Percentiles rank a stretch among this genome's conserved stretches.
Conservation (phyloP, 92 coral and sea anemone genomes). For the Parazoanthus atlanticus region DNA sequence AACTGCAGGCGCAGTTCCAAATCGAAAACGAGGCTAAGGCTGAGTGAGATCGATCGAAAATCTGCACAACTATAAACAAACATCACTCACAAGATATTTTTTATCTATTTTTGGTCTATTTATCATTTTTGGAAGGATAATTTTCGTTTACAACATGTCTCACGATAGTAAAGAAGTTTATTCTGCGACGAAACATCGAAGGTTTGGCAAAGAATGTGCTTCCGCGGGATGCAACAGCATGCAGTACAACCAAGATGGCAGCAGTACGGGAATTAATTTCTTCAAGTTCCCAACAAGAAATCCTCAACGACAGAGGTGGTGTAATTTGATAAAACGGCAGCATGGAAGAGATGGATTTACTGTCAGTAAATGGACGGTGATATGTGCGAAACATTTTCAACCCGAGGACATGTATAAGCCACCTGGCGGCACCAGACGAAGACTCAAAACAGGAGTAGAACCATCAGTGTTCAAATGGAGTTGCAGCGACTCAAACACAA, state of each 20-base stretch:
- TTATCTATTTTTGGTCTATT: neutral
- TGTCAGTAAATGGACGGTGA: conserved; percentile 32
- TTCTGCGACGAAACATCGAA: neutral
- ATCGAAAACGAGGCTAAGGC: no score
- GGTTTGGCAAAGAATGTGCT: neutral
- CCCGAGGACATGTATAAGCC: conserved; percentile 36
- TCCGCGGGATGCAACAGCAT: conserved; percentile 1
- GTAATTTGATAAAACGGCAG: conserved; percentile 18
- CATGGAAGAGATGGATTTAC: conserved; percentile 23
- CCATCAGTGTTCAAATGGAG: conserved; percentile 24
- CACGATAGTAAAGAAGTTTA: neutral
- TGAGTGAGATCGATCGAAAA: no score
- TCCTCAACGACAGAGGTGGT: neutral
- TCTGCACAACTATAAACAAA: no score
- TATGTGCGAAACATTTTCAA: conserved; percentile 20
- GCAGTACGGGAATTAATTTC: neutral
- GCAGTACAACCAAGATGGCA: conserved; percentile 14
- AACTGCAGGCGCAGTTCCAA: no score
- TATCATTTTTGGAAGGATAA: neutral
- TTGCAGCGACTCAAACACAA: conserved; percentile 15
- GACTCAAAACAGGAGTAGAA: conserved; percentile 29
- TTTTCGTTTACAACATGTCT: neutral
- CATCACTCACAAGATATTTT: neutral
- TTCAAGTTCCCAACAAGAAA: neutral
- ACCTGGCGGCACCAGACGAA: conserved; percentile 27